A percentile compares a stretch with the other conserved stretches of the same genome.
Evolutionary conservation across 2,797 vertebrate species (phyloP).

Genomic region (Alexandromys oeconomus): DNA sequence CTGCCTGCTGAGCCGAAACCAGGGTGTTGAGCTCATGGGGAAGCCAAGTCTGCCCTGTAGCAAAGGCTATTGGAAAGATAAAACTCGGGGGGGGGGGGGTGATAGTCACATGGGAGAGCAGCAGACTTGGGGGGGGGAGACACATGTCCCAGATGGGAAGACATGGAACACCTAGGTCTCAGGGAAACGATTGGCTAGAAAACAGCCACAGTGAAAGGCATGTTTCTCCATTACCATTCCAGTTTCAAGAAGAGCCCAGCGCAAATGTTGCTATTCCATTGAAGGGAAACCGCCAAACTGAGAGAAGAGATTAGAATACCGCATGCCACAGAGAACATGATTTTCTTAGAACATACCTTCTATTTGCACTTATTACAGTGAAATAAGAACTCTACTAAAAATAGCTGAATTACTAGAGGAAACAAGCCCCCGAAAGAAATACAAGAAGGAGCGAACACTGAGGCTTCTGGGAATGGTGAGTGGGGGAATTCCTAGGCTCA

Average conservation of each 20-base stretch:
- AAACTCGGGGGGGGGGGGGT: not conserved
- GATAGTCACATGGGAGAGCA: not conserved
- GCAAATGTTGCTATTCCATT: not conserved
- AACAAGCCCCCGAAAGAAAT: not conserved
- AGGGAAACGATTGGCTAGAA: not conserved
- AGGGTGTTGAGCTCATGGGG: constrained; percentile 16
- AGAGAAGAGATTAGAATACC: constrained; percentile 54
- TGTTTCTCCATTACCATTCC: not conserved
- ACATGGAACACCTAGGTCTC: not conserved
- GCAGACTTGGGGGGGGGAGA: not conserved
- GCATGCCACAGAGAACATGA: not conserved
- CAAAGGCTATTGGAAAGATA: not conserved
- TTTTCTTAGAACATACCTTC: constrained; percentile 31
- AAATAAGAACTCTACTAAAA: constrained; percentile 58
- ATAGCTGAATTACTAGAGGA: constrained; percentile 31
- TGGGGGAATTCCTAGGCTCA: not conserved
- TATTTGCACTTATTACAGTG: not conserved
- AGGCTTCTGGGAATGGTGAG: constrained; percentile 4
- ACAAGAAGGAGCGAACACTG: not conserved
- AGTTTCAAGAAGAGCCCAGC: constrained; percentile 24
- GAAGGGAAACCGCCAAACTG: constrained; percentile 20
- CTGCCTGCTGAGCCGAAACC: constrained; percentile 43
- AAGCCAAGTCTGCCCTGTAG: not conserved
- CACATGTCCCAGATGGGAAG: not conserved
- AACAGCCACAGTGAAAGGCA: not conserved